phyloP scores from a whole-genome alignment of 2,113 vertebrate genomes.

The Embiotoca jacksoni region DNA sequence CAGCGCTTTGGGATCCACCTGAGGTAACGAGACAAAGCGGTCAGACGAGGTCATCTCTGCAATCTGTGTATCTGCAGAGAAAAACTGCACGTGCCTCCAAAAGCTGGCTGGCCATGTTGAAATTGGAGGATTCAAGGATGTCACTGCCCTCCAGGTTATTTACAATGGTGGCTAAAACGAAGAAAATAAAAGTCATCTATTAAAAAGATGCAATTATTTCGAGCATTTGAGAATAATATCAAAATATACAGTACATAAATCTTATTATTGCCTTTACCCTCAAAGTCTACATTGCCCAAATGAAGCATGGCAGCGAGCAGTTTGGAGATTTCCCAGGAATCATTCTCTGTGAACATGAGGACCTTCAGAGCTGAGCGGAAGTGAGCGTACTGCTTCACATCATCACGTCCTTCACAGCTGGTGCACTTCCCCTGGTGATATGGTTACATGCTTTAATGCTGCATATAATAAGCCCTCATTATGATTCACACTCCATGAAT shows the following conservation, averaged over 20 bases:
- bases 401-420: constrained; percentile 89
- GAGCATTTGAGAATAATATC: neutral
- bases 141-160: constrained; percentile 92
- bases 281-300: constrained; percentile 91
- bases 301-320: constrained; percentile 94
- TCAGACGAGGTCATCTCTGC: neutral
- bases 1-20: constrained; percentile 89
- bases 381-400: constrained; percentile 90
- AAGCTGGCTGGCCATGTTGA: constrained; percentile 85
- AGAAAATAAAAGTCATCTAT: constrained; percentile 23
- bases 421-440: constrained; percentile 90
- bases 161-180: constrained; percentile 83
- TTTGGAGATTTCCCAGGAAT: constrained; percentile 93
- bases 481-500: neutral
- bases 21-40: constrained; percentile 11
- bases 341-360: constrained; percentile 92
- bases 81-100: constrained; percentile 86
- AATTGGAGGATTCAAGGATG: constrained; percentile 83
- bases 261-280: constrained; percentile 73
- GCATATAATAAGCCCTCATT: neutral
- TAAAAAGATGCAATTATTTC: too few relatives aligned
- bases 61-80: neutral
- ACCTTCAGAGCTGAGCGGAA: constrained; percentile 96
- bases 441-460: neutral
- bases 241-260: neutral